Evolutionary conservation across 2,113 vertebrate species (phyloP), one percentile per base, ranked within the genome.

Genomic region (Perca flavescens): DNA sequence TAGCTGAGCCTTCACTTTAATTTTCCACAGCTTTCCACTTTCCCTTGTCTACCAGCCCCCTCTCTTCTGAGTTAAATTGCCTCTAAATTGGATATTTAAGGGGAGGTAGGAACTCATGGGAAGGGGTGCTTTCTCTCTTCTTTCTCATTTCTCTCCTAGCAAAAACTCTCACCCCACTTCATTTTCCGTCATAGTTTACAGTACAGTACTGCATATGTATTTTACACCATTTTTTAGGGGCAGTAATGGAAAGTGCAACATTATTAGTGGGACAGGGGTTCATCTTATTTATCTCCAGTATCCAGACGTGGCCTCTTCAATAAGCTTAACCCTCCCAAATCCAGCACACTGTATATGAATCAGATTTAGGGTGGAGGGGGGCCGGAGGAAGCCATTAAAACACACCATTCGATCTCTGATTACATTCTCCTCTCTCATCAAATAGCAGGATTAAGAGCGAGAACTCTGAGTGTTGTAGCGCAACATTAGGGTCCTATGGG

Each of bases 21-120:
- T 93, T 91, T 91, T 93, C 76, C 68, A 85, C 85, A 73, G 84
- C 84, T 84, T 90, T 86, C 83, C 76, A 73, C 79, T 82, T 80
- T 81, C 53, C 1, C 68, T 86, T 47, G 13, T 52, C 58, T 77
- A 14, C 80, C 87, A 79, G 43, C 74, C 74, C 77, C 79, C 75
- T 56, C 72, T 66, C 76, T 52, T 66, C 69, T 69, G 28, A 73
- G 76, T 54, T 89, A 84, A 92, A 89, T 93, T 90, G 84, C 85
- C 78, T 90, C 54, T 82, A 92, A 94, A 94, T 92, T 86, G 79
- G 90, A 93, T 94, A 89, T 89, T 92, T 89, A 71, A 79, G 61
- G 62, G 78, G 83, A 68, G 75, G 73, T 62, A 53, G 62, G 50
- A 85, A 79, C 86, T 82, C 70, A 57, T 53, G 84, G 61, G 82